phyloP scores from a whole-genome alignment of 1,140 invertebrate genomes.

The Drosophila rhopaloa region DNA sequence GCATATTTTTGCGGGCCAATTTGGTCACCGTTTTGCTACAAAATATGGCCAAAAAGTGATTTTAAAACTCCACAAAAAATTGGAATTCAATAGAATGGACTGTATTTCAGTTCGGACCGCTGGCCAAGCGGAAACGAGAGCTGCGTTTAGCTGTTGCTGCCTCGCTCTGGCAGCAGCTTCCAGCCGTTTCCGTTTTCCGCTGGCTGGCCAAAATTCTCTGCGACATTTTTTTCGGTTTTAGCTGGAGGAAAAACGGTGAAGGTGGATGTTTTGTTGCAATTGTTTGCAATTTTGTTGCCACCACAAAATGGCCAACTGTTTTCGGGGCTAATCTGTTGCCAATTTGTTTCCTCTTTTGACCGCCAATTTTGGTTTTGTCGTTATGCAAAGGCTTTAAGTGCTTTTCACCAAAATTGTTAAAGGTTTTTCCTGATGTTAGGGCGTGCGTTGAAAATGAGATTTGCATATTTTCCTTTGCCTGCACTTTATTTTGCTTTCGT shows the following conservation, averaged over 20 bases:
- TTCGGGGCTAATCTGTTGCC: slow-evolving; percentile 71
- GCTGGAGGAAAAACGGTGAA: slow-evolving; percentile 18
- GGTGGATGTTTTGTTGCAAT: slow-evolving; percentile 53
- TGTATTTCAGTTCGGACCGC: slow-evolving; percentile 41
- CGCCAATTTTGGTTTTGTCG: slow-evolving; percentile 26
- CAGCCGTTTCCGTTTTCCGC: slow-evolving; percentile 61
- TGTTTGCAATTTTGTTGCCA: slow-evolving; percentile 71
- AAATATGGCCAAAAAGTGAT: neutral
- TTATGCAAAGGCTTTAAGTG: slow-evolving; percentile 39
- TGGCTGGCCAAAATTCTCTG: slow-evolving; percentile 38
- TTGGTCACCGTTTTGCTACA: neutral
- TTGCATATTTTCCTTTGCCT: slow-evolving; percentile 32
- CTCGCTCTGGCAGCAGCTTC: slow-evolving; percentile 56
- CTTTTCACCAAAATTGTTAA: slow-evolving; percentile 21
- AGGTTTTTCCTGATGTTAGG: slow-evolving; percentile 16
- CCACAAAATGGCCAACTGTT: slow-evolving; percentile 71
- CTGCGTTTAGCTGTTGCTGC: slow-evolving; percentile 31
- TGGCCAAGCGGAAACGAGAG: slow-evolving; percentile 67
- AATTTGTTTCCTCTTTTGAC: slow-evolving; percentile 60
- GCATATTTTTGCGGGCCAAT: no score
- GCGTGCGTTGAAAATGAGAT: slow-evolving; percentile 14
- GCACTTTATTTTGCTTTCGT: slow-evolving; percentile 28
- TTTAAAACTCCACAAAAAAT: neutral
- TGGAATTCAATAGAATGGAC: slow-evolving; percentile 11
- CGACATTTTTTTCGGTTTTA: slow-evolving; percentile 19